Base-by-base conservation (phyloP, 1,140 invertebrate species). In the Druon quercuslanigerum region DNA sequence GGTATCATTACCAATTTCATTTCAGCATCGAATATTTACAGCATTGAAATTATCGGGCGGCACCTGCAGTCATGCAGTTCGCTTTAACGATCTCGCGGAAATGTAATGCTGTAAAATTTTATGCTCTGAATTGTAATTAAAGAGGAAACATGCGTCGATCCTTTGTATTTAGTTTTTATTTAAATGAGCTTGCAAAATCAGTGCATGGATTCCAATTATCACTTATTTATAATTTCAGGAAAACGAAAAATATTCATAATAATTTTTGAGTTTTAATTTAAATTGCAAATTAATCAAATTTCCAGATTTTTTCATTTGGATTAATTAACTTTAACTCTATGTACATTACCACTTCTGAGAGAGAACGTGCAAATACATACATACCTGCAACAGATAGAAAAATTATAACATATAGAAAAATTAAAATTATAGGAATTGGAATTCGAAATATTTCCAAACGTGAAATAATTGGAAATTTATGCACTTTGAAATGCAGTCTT, bases 11-110 rank as follows among this genome's bases (percentile, higher is more conserved):
- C 33, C 4, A 66, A 66, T 46, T 46, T 46, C 40, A 46, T 46
- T 46, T 46, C 57, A 66, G 25, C 16, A 16, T 20, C 60, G 60
- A 66, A 66, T 66, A 66, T 66, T 66, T 66, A 66, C 25, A 66
- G 25, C 60, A 66, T 66, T 66, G 60, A 66, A 66, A 66, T 66
- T 66, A 66, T 66, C 60, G 40, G 33, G 60, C 60, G 13, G 60
- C 60, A 66, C 25, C 60, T 66, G 60, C 60, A 66, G 25, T 40
- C 60, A 20, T 46, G n/a, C 60, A 66, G 46, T 66, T 66, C 6
- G 60, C 40, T 66, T 66, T 66, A 40, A 66, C 60, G 60, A 33
- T 46, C 60, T 66, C 60, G 60, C 33, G 33, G 60, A 66, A 66
- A 66, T 66, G 60, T 66, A 20, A 25, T 66, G 60, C 25, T 40